Evolutionary conservation across 2,113 vertebrate species (phyloP).

Genomic region (Ophiodon elongatus): DNA sequence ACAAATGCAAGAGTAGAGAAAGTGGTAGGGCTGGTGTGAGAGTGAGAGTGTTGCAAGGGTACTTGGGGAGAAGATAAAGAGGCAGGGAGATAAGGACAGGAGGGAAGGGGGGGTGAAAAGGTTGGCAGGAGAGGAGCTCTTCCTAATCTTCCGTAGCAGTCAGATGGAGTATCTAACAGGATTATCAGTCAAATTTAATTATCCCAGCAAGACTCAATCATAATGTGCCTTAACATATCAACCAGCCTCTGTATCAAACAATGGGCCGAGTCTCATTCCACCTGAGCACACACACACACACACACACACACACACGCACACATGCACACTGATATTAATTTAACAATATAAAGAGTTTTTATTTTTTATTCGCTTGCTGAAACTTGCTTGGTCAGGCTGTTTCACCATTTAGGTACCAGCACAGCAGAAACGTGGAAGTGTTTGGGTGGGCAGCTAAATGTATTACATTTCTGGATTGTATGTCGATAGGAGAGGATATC

Average conservation of each 20-base stretch:
- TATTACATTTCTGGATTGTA: constrained; percentile 72
- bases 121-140: constrained; percentile 69
- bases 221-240: constrained; percentile 72
- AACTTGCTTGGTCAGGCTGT: constrained; percentile 74
- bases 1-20: constrained; percentile 52
- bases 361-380: constrained; percentile 44
- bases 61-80: constrained; percentile 69
- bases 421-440: constrained; percentile 76
- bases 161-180: constrained; percentile 78
- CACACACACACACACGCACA: not conserved
- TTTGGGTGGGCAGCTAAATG: constrained; percentile 73
- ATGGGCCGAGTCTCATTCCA: constrained; percentile 60
- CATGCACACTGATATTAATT: constrained; percentile 55
- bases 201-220: constrained; percentile 72
- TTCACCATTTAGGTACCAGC: constrained; percentile 61
- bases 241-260: constrained; percentile 67
- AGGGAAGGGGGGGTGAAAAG: constrained; percentile 39
- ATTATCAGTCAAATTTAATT: constrained; percentile 83
- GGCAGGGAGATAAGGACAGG: constrained; percentile 37
- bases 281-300: constrained; percentile 28
- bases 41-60: constrained; percentile 57
- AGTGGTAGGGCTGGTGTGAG: constrained; percentile 51
- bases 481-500: constrained; percentile 69
- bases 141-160: constrained; percentile 74
- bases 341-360: constrained; percentile 61